Percentiles rank a stretch among this genome's conserved stretches.
Evolutionary conservation across 2,113 vertebrate genomes (phyloP).

Genomic region (Eurystomus gularis): DNA sequence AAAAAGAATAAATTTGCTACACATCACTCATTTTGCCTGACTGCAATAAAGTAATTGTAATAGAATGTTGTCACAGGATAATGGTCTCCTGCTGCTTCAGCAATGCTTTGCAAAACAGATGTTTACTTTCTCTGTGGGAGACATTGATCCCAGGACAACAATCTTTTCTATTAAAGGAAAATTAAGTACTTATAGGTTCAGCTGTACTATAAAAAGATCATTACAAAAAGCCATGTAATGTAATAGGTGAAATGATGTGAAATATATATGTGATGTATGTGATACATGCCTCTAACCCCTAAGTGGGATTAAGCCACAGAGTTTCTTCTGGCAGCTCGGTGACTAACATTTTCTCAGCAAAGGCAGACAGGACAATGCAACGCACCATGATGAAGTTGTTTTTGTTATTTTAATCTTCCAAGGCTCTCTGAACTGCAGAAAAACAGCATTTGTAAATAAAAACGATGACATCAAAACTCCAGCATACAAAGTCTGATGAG

Average conservation of each 20-base stretch:
- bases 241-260: neutral
- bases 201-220: neutral
- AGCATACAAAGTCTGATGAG: neutral
- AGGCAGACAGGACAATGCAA: neutral
- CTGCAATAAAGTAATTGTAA: constrained; percentile 61
- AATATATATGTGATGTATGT: neutral
- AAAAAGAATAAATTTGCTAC: constrained; percentile 42
- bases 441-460: constrained; percentile 18
- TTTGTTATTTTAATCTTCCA: constrained; percentile 20
- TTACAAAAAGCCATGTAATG: neutral
- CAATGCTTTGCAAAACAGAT: constrained; percentile 63
- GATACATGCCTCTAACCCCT: neutral
- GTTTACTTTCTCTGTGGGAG: constrained; percentile 59
- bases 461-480: neutral
- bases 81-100: constrained; percentile 53
- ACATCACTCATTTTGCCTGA: constrained; percentile 59
- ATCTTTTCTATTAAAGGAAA: constrained; percentile 46
- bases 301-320: neutral
- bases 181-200: constrained; percentile 16
- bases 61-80: constrained; percentile 58
- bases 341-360: neutral
- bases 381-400: neutral
- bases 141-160: neutral
- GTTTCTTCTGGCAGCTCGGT: neutral
- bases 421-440: neutral